Evolutionary conservation across 2,113 vertebrate species (phyloP).

Genomic region (Aegithalos caudatus): DNA sequence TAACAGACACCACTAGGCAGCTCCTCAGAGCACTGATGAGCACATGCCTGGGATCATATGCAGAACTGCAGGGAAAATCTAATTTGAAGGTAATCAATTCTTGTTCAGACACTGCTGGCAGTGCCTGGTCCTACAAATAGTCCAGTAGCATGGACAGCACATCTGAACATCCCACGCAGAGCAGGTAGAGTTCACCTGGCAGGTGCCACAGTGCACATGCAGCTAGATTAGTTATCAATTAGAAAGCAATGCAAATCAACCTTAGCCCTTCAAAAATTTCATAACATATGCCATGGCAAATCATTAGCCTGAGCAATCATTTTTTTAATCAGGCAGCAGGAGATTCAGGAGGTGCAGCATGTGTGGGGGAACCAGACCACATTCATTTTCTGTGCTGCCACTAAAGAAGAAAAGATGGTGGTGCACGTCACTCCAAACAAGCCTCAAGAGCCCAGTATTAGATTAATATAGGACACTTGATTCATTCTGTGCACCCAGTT

Average conservation of each 20-base stretch:
- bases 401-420: background rate
- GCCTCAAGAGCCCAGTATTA: background rate
- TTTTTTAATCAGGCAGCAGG: background rate
- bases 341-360: background rate
- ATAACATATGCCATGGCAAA: background rate
- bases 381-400: background rate
- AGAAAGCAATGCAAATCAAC: background rate
- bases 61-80: background rate
- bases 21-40: background rate
- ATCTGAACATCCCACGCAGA: background rate
- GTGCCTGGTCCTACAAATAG: background rate
- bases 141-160: background rate
- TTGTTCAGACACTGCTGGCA: background rate
- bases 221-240: background rate
- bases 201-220: background rate
- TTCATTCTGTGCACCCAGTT: background rate
- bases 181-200: background rate
- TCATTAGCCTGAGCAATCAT: background rate
- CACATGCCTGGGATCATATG: accelerated
- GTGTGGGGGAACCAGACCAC: background rate
- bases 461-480: background rate
- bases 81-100: background rate
- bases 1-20: background rate
- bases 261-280: background rate
- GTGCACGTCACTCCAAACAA: background rate